phyloP scores from a whole-genome alignment of 2,888 invertebrate genomes.

The Dryadula phaetusa region DNA sequence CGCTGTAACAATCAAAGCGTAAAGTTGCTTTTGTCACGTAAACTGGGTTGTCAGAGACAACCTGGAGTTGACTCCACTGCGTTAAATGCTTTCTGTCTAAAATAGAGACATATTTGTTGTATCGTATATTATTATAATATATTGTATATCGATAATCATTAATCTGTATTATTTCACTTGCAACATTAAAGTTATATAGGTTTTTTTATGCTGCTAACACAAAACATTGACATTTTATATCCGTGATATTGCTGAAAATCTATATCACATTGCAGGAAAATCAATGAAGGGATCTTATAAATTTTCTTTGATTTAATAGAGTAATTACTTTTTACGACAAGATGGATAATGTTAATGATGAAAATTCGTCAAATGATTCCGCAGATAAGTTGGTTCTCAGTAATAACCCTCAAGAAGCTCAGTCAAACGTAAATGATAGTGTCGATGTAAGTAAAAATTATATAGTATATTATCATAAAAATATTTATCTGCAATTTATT shows the following conservation, averaged over 20 bases:
- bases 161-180: background rate
- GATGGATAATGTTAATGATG: slow-evolving; percentile 55
- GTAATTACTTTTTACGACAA: slow-evolving; percentile 19
- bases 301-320: slow-evolving; percentile 5
- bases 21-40: no score
- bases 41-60: no score
- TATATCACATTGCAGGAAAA: slow-evolving; percentile 39
- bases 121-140: no score
- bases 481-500: no score
- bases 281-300: slow-evolving; percentile 19
- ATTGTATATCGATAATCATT: no score
- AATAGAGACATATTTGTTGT: no score
- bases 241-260: slow-evolving; percentile 42
- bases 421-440: slow-evolving; percentile 53
- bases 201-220: slow-evolving; percentile 9
- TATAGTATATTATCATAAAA: background rate
- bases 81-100: no score
- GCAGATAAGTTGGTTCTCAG: slow-evolving; percentile 58
- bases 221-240: slow-evolving; percentile 20
- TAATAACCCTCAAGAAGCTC: slow-evolving; percentile 55
- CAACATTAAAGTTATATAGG: background rate
- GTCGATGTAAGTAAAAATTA: slow-evolving; percentile 63
- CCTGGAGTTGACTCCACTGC: no score
- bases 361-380: slow-evolving; percentile 53
- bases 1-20: no score